Evolutionary conservation across 2,113 vertebrate species (phyloP).

Genomic region (Bujurquina vittata): DNA sequence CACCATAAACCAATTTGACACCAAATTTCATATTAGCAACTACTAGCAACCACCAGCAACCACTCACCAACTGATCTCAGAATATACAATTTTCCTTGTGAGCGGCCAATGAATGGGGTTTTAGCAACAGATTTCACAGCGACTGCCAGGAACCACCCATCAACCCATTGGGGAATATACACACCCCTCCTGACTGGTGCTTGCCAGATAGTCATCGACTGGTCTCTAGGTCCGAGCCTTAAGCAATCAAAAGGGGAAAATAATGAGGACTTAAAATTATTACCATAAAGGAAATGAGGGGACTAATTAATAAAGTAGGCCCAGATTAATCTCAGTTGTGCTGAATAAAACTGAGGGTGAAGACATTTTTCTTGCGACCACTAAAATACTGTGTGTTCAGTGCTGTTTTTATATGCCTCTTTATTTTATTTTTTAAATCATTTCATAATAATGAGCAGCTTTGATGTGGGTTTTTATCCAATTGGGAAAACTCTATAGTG

Average conservation of each 20-base stretch:
- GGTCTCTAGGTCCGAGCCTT: neutral
- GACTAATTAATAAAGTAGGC: conserved; percentile 7
- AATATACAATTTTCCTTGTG: neutral
- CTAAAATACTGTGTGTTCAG: conserved; percentile 13
- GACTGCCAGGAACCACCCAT: neutral
- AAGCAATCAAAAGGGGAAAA: conserved; percentile 13
- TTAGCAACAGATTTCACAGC: neutral
- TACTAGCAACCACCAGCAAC: neutral
- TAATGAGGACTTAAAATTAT: conserved; percentile 20
- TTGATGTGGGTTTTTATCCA: conserved; percentile 27
- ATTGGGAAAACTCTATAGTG: conserved; percentile 32
- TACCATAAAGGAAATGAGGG: neutral
- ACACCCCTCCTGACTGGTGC: neutral
- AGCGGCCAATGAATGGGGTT: neutral
- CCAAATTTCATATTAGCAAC: neutral
- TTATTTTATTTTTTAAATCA: neutral
- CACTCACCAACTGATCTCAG: neutral
- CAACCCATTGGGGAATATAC: neutral
- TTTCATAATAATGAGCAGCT: conserved; percentile 12
- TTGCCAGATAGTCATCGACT: neutral
- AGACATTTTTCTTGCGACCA: conserved; percentile 12
- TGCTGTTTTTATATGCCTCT: conserved; percentile 5
- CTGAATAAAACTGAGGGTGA: conserved; percentile 28
- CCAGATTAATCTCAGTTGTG: conserved; percentile 19
- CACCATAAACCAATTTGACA: neutral